Base-by-base conservation (phyloP, 2,113 vertebrate species). In the Nibea albiflora region DNA sequence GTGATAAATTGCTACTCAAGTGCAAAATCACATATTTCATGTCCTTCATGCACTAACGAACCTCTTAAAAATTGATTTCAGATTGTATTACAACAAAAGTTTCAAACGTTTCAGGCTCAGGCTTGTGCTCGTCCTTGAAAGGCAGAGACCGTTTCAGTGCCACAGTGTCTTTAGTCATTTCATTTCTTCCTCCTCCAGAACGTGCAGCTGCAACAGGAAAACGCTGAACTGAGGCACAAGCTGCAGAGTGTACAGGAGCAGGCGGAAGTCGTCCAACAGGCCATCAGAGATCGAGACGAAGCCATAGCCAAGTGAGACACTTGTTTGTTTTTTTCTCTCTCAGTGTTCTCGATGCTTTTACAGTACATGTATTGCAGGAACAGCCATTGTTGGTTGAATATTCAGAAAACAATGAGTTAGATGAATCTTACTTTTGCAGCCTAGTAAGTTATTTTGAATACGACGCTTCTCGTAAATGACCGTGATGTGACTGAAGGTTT, bases 241-340 rank as follows among this genome's bases (percentile, higher is more conserved):
- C 81, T 91, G 44, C 86, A 87, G 56, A 81, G 47, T 24, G 17
- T 65, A 4, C 62, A 89, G 56, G 81, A 85, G 54, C 80, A 91
- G 68, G 67, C 81, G 20, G 83, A 91, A 20, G 84, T 90, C 0
- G 71, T 93, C 72, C 92, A 95, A 9, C 95, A 94, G 78, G 93
- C 95, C 83, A 95, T 96, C 62, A 94, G 86, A 88, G 96, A 96
- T 71, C 68, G 96, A 58, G 96, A 97, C 80, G 95, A 96, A 57
- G 96, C 96, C 80, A 95, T 97, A 56, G 92, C 94, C 61, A 97
- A 96, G 96, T 97, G 86, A 93, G 90, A 65, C 35, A 4, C 64
- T 61, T 0, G 11, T 66, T 50, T n/a, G n/a, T n/a, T n/a, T n/a
- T 4, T 64, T 66, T 26, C 2, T 61, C 63, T 7, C 17, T 66